Percentiles rank a stretch among this genome's conserved stretches.
Evolutionary conservation across 2,113 vertebrate species (phyloP).

Genomic region (Caloenas nicobarica): DNA sequence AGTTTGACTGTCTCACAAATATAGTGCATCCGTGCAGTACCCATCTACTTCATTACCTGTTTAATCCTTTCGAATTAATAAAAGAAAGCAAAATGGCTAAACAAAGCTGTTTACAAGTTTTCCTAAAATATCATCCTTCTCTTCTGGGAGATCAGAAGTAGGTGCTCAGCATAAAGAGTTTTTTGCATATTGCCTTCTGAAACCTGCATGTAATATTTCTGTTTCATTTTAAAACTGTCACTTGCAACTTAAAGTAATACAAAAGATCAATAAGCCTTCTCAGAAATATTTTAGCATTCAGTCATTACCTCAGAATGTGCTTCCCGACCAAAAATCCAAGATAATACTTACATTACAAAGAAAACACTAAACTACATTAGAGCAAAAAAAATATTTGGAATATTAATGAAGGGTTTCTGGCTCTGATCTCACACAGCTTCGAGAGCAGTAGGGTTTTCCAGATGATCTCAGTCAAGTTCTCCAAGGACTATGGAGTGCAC

Average conservation of each 20-base stretch:
- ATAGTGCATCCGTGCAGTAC: not conserved
- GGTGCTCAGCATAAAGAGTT: not conserved
- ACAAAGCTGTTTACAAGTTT: not conserved
- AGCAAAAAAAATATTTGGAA: not conserved
- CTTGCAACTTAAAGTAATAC: not conserved
- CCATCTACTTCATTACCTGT: not conserved
- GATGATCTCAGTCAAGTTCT: not conserved
- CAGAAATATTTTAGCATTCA: not conserved
- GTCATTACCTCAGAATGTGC: constrained; percentile 5
- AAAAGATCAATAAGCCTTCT: not conserved
- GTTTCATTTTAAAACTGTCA: not conserved
- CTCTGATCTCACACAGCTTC: not conserved
- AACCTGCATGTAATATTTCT: not conserved
- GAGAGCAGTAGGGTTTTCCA: not conserved
- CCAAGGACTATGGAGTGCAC: not conserved
- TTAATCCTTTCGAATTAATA: not conserved
- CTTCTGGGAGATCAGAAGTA: not conserved
- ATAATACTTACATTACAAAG: not conserved
- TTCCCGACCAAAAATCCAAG: not conserved
- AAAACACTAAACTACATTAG: not conserved
- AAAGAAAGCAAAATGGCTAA: not conserved
- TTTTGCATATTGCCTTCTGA: not conserved
- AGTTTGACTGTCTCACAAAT: not conserved
- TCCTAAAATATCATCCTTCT: not conserved
- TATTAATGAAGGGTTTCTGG: not conserved